phyloP scores from a whole-genome alignment of 1,140 invertebrate species.

The Papilio dardanus region DNA sequence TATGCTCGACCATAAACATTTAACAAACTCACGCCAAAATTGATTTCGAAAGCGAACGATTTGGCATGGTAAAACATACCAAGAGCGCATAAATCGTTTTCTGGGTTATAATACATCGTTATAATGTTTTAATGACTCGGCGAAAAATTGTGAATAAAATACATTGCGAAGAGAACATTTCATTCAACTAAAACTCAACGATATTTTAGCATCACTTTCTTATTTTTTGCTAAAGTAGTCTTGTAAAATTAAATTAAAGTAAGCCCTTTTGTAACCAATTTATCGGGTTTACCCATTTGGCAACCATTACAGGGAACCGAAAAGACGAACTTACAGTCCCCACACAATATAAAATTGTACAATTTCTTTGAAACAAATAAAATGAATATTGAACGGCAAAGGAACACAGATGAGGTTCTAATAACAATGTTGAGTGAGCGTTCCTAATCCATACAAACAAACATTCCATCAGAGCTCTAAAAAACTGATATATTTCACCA shows the following conservation, averaged over 20 bases:
- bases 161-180: not conserved
- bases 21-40: slow-evolving; percentile 27
- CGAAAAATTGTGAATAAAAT: not conserved
- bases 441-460: slow-evolving; percentile 77
- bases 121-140: not conserved
- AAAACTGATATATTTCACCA: slow-evolving; percentile 80
- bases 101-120: slow-evolving; percentile 30
- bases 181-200: too few species aligned
- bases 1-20: slow-evolving; percentile 37
- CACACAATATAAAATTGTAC: not conserved
- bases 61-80: not conserved
- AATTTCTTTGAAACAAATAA: not conserved
- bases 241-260: too few species aligned
- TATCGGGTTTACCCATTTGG: not conserved
- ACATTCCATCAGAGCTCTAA: slow-evolving; percentile 71
- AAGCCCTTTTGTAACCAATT: not conserved
- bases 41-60: not conserved
- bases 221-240: not conserved
- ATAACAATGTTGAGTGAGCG: slow-evolving; percentile 49
- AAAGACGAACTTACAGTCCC: too few species aligned
- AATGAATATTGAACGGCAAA: not conserved
- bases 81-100: not conserved
- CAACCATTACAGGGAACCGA: too few species aligned
- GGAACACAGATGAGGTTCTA: not conserved
- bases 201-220: not conserved